Evolutionary conservation across 2,888 invertebrate genomes (phyloP).

Genomic region (Helleia helle): DNA sequence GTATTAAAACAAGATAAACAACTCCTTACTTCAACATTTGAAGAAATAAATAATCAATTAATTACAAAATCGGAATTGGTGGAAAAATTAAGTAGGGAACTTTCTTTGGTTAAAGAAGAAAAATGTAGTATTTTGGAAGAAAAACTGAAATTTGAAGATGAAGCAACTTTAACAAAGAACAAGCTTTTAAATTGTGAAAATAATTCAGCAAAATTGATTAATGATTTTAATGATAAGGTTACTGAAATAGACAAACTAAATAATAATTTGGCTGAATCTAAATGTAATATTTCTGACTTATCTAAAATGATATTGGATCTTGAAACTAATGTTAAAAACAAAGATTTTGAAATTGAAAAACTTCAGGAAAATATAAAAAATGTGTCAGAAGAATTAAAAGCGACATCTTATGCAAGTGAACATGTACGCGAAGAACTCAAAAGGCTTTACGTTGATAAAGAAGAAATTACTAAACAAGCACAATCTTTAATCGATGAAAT

Average conservation of each 20-base stretch:
- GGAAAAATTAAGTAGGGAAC: conserved; percentile 32
- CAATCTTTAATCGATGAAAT: conserved; percentile 38
- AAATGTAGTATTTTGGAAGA: conserved; percentile 32
- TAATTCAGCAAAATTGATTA: conserved; percentile 45
- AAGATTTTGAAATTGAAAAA: conserved; percentile 42
- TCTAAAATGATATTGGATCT: conserved; percentile 35
- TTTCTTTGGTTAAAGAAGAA: conserved; percentile 35
- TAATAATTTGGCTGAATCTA: conserved; percentile 32
- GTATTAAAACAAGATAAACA: conserved; percentile 26
- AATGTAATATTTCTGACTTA: conserved; percentile 28
- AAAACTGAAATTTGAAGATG: conserved; percentile 39
- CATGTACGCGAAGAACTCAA: conserved; percentile 35
- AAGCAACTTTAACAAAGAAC: conserved; percentile 37
- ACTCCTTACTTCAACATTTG: conserved; percentile 29
- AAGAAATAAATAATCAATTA: conserved; percentile 32
- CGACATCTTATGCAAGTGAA: conserved; percentile 26
- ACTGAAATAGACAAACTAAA: conserved; percentile 45
- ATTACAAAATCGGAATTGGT: conserved; percentile 32
- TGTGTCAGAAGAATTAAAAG: conserved; percentile 28
- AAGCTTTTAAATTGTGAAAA: conserved; percentile 52
- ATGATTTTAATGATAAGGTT: conserved; percentile 56
- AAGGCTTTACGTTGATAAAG: conserved; percentile 37
- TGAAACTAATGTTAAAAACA: conserved; percentile 31
- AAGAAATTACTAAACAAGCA: conserved; percentile 38
- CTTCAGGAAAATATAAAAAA: conserved; percentile 34